Percentiles rank a stretch among this genome's conserved stretches.
These are phyloP conservation scores for Odiellus spinosus DNA, from an alignment of 2,888 invertebrate species.

Conservation along the genomic window DNA sequence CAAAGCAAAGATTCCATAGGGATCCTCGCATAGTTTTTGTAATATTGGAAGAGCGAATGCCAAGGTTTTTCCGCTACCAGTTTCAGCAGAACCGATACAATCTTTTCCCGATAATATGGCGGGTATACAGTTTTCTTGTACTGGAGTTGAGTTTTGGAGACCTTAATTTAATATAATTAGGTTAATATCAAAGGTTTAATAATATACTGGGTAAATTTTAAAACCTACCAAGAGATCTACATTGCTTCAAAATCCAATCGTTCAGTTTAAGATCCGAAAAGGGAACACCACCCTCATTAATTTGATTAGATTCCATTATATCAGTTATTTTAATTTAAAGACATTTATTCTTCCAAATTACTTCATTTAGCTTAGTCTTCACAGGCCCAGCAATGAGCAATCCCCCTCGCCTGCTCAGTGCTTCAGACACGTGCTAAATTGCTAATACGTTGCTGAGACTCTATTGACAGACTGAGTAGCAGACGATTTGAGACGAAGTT, in stretches of 20 bases:
- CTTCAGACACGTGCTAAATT: no score
- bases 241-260: slow-evolving; percentile 10
- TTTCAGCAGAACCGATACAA: slow-evolving; percentile 90
- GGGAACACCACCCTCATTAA: no score
- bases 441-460: no score
- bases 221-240: slow-evolving; percentile 10
- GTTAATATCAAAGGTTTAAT: not conserved
- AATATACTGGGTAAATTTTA: not conserved
- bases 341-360: no score
- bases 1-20: slow-evolving; percentile 87
- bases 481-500: no score
- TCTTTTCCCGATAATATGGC: slow-evolving; percentile 60
- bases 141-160: slow-evolving; percentile 49
- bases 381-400: no score
- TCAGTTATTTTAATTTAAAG: no score
- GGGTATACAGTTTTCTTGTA: slow-evolving; percentile 65
- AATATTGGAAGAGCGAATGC: slow-evolving; percentile 91
- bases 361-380: no score
- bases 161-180: slow-evolving; percentile 4
- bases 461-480: no score
- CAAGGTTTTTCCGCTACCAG: slow-evolving; percentile 94
- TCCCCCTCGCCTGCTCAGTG: no score
- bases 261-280: slow-evolving; percentile 7
- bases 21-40: slow-evolving; percentile 79
- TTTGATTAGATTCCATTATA: no score